Conservation (phyloP, 1,140 invertebrate genomes). For the Lerema accius region DNA sequence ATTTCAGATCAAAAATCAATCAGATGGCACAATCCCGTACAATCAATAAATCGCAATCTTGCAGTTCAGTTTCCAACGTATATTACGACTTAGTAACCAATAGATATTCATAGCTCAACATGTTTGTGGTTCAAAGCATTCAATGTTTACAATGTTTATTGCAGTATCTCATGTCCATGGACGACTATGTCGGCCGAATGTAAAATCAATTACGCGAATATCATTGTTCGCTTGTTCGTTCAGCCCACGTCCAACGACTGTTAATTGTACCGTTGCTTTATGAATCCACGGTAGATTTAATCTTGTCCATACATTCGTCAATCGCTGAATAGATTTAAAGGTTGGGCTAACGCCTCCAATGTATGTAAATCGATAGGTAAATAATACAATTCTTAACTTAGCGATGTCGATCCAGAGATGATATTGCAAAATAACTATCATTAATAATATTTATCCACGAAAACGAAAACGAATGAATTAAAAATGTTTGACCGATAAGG, state of each 20-base stretch:
- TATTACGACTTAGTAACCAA: not conserved
- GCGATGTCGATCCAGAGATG: no score
- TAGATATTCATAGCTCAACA: conserved; percentile 3
- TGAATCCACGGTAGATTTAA: conserved; percentile 15
- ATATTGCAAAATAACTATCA: no score
- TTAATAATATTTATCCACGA: no score
- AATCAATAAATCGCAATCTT: no score
- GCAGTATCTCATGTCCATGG: conserved; percentile 48
- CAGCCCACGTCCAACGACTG: conserved; percentile 42
- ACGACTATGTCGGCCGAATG: conserved; percentile 44
- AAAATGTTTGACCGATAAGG: no score
- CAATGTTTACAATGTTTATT: conserved; percentile 34
- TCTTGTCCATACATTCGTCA: conserved; percentile 5
- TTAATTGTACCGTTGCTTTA: conserved; percentile 47
- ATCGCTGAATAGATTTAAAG: not conserved
- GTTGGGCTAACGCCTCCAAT: no score
- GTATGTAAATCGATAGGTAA: conserved; percentile 6
- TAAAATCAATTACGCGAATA: conserved; percentile 56
- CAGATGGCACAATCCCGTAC: no score
- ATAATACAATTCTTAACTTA: no score
- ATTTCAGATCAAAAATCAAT: no score
- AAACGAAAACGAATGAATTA: no score
- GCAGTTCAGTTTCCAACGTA: not conserved
- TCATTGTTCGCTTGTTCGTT: conserved; percentile 40
- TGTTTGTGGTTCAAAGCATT: no score